phyloP scores from a whole-genome alignment of 2,113 vertebrate genomes.

The Campylomormyrus numenius region DNA sequence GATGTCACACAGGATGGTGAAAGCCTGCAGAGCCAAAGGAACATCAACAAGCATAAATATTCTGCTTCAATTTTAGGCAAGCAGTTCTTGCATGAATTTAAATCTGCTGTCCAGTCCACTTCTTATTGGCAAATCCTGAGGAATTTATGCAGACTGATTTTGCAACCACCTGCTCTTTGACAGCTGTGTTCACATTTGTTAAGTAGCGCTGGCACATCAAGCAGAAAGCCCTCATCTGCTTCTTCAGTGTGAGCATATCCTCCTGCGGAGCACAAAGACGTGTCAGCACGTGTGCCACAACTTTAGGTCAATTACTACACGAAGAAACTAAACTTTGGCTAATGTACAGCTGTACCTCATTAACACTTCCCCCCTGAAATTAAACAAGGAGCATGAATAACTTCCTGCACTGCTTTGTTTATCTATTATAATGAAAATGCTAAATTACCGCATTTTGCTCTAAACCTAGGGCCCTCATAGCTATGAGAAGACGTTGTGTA shows the following conservation, averaged over 20 bases:
- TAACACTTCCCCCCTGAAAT: neutral
- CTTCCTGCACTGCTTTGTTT: too few species aligned
- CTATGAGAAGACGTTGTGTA: neutral
- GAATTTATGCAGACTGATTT: neutral
- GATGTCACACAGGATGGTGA: conserved; percentile 93
- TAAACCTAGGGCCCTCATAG: neutral
- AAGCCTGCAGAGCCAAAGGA: conserved; percentile 65
- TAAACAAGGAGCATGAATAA: neutral
- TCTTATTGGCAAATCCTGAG: neutral
- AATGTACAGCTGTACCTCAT: neutral
- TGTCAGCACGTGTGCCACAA: neutral
- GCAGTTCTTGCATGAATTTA: neutral
- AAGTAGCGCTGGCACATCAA: conserved; percentile 98
- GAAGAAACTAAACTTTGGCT: neutral
- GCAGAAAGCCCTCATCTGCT: conserved; percentile 96
- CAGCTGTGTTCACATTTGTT: conserved; percentile 93
- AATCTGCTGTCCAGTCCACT: neutral
- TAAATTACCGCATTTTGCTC: neutral
- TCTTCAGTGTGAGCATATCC: conserved; percentile 85
- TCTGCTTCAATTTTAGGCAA: neutral
- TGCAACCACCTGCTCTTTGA: conserved; percentile 91
- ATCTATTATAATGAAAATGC: neutral
- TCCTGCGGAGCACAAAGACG: conserved; percentile 61
- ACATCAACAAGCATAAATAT: neutral
- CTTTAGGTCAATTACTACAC: conserved; percentile 5